phyloP scores from a whole-genome alignment of 2,113 vertebrate genomes.

The Vulpes vulpes region DNA sequence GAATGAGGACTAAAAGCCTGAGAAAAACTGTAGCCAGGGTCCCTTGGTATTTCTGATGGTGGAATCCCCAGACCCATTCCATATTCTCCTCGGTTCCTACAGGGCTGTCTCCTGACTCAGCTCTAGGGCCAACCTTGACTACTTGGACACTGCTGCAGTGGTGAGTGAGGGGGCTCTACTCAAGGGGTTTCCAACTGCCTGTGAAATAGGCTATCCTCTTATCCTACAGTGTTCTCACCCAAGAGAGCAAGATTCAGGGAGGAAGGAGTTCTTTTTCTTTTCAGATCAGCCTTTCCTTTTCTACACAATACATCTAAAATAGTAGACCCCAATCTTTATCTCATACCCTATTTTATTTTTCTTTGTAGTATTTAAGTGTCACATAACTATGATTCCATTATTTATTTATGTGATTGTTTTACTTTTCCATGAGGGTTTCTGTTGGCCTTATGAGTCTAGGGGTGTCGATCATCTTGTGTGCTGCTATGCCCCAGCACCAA shows the following conservation, averaged over 20 bases:
- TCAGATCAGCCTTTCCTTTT: not conserved
- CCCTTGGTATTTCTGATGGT: not conserved
- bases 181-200: not conserved
- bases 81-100: not conserved
- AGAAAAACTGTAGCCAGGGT: not conserved
- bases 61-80: not conserved
- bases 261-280: not conserved
- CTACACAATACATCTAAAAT: not conserved
- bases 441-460: not conserved
- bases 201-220: not conserved
- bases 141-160: not conserved
- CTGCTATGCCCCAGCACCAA: not conserved
- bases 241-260: not conserved
- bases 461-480: not conserved
- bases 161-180: not conserved
- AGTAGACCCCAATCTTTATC: not conserved
- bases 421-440: not conserved
- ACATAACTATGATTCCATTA: not conserved
- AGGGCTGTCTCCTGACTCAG: not conserved
- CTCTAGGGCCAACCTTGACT: not conserved
- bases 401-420: not conserved
- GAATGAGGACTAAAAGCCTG: not conserved
- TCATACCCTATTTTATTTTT: not conserved
- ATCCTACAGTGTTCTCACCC: rapidly evolving
- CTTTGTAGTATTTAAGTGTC: not conserved